Evolutionary conservation across 1,140 invertebrate genomes (phyloP).

Genomic region (Brachionus koreanus): DNA sequence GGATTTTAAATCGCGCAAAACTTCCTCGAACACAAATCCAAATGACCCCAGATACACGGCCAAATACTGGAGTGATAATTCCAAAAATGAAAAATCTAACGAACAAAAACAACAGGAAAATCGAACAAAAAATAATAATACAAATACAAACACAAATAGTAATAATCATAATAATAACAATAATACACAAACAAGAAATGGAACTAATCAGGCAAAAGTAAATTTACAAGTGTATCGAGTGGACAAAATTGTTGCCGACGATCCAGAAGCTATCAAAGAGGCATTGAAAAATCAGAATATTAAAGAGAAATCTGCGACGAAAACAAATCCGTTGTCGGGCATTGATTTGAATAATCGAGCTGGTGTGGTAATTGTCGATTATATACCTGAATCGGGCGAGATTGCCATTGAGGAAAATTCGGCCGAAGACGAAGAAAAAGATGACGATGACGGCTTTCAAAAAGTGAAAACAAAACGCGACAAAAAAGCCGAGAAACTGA

Average conservation of each 20-base stretch:
- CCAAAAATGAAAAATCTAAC: background rate
- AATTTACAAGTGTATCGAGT: conserved; percentile 27
- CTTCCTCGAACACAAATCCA: background rate
- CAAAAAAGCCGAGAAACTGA: conserved; percentile 33
- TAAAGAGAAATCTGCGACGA: background rate
- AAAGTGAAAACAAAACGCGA: conserved; percentile 29
- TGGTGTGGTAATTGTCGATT: conserved; percentile 31
- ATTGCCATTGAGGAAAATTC: background rate
- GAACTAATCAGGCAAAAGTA: background rate
- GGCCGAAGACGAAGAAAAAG: conserved; percentile 26
- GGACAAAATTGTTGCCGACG: conserved; percentile 4
- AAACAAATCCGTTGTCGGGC: background rate
- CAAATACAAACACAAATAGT: no score
- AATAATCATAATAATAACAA: background rate
- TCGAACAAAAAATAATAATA: background rate
- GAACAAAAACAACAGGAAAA: background rate
- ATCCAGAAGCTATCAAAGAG: conserved; percentile 38
- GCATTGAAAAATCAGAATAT: background rate
- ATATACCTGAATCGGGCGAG: background rate
- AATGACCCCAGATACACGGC: conserved; percentile 29
- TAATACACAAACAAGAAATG: background rate
- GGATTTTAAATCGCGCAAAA: background rate
- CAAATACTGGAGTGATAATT: conserved; percentile 42
- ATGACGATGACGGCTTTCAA: conserved; percentile 42
- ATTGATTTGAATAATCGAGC: conserved; percentile 27